A percentile compares a stretch with the other conserved stretches of the same genome.
Conservation (phyloP, 2,113 vertebrate species). For the Elephas maximus region DNA sequence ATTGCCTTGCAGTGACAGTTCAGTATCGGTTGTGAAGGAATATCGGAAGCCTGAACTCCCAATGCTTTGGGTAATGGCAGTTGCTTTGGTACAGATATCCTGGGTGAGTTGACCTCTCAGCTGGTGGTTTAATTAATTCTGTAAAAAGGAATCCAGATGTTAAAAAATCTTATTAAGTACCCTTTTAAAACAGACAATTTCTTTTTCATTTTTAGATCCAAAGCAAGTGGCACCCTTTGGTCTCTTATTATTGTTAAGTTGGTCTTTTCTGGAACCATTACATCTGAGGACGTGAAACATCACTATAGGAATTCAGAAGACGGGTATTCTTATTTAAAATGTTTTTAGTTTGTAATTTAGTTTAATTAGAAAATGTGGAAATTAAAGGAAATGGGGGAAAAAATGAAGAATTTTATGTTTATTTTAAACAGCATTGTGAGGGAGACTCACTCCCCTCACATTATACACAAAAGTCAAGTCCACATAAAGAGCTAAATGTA, state of each 20-base stretch:
- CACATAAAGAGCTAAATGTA: background rate
- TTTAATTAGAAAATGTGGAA: background rate
- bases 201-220: constrained; percentile 89
- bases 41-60: background rate
- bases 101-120: background rate
- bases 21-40: background rate
- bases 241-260: constrained; percentile 93
- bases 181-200: background rate
- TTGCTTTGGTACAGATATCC: background rate
- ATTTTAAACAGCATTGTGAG: background rate
- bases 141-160: background rate
- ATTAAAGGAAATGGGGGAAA: background rate
- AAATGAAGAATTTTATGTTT: background rate
- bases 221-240: constrained; percentile 94
- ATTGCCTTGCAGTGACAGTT: background rate
- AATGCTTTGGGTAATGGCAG: background rate
- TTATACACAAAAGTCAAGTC: background rate
- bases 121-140: constrained; percentile 41
- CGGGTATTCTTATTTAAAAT: constrained; percentile 86
- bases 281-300: constrained; percentile 85
- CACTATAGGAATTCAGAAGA: constrained; percentile 90
- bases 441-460: background rate
- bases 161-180: constrained; percentile 26
- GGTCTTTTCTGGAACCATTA: constrained; percentile 84
- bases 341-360: constrained; percentile 20